phyloP scores from a whole-genome alignment of 2,888 invertebrate species.

The Orthosia gothica region DNA sequence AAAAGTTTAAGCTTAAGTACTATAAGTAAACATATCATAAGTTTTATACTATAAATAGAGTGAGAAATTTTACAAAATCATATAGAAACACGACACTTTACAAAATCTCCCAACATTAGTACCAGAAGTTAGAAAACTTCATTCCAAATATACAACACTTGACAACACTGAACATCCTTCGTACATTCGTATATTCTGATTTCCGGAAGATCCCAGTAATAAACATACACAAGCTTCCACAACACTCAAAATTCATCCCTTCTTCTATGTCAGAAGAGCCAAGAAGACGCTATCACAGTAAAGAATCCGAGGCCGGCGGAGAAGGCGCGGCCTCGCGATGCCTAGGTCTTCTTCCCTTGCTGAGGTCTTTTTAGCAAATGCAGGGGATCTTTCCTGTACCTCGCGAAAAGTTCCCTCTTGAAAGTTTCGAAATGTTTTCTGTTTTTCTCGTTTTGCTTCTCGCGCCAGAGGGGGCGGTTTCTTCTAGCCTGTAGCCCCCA shows the following conservation, averaged over 20 bases:
- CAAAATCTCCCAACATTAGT: slow-evolving; percentile 29
- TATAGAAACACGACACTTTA: slow-evolving; percentile 30
- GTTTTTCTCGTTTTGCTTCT: slow-evolving; percentile 96
- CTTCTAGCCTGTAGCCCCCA: slow-evolving; percentile 97
- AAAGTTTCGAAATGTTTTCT: slow-evolving; percentile 96
- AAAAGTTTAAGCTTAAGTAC: slow-evolving; percentile 45
- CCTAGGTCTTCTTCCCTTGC: slow-evolving; percentile 88
- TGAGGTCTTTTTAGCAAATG: slow-evolving; percentile 83
- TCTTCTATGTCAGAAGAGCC: slow-evolving; percentile 71
- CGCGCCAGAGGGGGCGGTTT: slow-evolving; percentile 96
- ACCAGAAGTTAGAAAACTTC: slow-evolving; percentile 19
- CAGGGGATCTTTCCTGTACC: slow-evolving; percentile 94
- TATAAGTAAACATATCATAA: slow-evolving; percentile 49
- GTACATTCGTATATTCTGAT: slow-evolving; percentile 9
- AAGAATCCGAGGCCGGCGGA: slow-evolving; percentile 83
- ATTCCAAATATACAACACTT: slow-evolving; percentile 14
- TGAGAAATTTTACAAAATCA: slow-evolving; percentile 27
- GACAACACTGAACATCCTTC: slow-evolving; percentile 38
- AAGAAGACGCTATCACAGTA: slow-evolving; percentile 63
- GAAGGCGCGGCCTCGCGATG: slow-evolving; percentile 86
- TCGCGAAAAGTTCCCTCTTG: slow-evolving; percentile 95
- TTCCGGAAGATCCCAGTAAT: slow-evolving; percentile 20
- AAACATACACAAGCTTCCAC: slow-evolving; percentile 28
- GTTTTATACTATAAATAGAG: slow-evolving; percentile 22
- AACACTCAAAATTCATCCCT: slow-evolving; percentile 32